Conservation (phyloP, 1,140 invertebrate genomes). For the Hycleus phaleratus region DNA sequence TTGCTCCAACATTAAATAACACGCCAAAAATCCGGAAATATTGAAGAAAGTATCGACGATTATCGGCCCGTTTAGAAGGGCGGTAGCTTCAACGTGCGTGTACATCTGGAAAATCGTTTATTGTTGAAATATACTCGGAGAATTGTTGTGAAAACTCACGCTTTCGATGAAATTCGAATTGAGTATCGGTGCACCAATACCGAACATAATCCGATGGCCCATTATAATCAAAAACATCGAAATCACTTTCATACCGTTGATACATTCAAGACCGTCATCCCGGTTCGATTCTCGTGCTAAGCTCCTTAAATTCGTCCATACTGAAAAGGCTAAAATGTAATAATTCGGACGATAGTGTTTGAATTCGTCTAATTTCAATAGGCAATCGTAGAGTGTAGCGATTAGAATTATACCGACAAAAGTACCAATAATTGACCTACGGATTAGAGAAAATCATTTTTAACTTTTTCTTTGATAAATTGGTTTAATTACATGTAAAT, state of each 20-base stretch:
- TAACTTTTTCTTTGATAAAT: no score
- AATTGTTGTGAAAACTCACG: slow-evolving; percentile 37
- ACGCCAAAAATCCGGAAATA: slow-evolving; percentile 59
- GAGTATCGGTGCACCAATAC: slow-evolving; percentile 53
- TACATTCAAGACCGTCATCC: slow-evolving; percentile 52
- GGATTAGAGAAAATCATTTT: neutral
- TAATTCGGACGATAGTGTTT: slow-evolving; percentile 26
- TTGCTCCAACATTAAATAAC: slow-evolving; percentile 53
- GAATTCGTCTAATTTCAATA: slow-evolving; percentile 10
- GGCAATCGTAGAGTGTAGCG: slow-evolving; percentile 7
- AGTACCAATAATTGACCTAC: slow-evolving; percentile 4
- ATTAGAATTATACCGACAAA: neutral
- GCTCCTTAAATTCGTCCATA: slow-evolving; percentile 51
- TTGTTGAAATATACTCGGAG: neutral
- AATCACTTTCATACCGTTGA: slow-evolving; percentile 56
- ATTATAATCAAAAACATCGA: slow-evolving; percentile 57
- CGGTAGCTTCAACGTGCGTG: slow-evolving; percentile 31
- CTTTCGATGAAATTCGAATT: slow-evolving; percentile 54
- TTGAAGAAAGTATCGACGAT: slow-evolving; percentile 66
- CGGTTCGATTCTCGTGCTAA: slow-evolving; percentile 44
- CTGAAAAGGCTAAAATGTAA: slow-evolving; percentile 48
- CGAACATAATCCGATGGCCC: slow-evolving; percentile 56
- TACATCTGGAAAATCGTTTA: slow-evolving; percentile 21
- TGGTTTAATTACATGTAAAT: slow-evolving; percentile 36
- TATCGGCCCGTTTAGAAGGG: slow-evolving; percentile 55